Base-by-base conservation (phyloP, 2,113 vertebrate genomes). In the Sorex araneus region DNA sequence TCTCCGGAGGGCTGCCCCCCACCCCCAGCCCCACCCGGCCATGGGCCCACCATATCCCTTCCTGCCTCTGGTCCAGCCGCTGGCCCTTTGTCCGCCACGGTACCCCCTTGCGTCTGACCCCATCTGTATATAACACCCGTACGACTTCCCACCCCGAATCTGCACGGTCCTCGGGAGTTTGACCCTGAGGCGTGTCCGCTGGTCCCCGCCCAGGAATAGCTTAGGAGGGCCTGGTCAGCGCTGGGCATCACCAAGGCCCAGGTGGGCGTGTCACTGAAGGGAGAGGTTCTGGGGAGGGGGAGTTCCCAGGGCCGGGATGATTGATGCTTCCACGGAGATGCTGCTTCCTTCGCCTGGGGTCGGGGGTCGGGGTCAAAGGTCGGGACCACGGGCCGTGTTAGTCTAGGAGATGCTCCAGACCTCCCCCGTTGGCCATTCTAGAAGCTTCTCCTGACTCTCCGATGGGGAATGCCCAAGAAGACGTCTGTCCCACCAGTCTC, bases 71-170 rank as follows among this genome's bases (percentile, higher is more conserved):
- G 93, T 91, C 83, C 89, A 94, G 95, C 92, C 34, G 63, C 76
- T 78, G 78, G 63, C 67, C 63, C 88, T 91, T 75, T 67, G 4
- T 36, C 94, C 93, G 43, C 92, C 66, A 0, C 0, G 89, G 81
- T n/a, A 89, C 86, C 70, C 74, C 47, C 84, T 50, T 3, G 0
- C 80, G 45, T 60, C 93, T 93, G 93, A 76, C 94, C 94, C 95
- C 91, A 57, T 96, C 80, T 96, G 97, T 97, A 97, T 97, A 97
- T 97, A 97, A 94, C 1, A 6, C 83, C 69, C 66, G 50, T 28
- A 80, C 80, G 84, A n/a, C 74, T 93, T 71, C 75, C 85, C 57
- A 23, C 40, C 71, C 73, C 87, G 64, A 19, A 19, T 19, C 91
- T 74, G 86, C 28, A 28, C 8, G 1, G 80, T 89, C 83, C 47